Evolutionary conservation across 2,113 vertebrate genomes (phyloP).

Genomic region (Regulus satrapa): DNA sequence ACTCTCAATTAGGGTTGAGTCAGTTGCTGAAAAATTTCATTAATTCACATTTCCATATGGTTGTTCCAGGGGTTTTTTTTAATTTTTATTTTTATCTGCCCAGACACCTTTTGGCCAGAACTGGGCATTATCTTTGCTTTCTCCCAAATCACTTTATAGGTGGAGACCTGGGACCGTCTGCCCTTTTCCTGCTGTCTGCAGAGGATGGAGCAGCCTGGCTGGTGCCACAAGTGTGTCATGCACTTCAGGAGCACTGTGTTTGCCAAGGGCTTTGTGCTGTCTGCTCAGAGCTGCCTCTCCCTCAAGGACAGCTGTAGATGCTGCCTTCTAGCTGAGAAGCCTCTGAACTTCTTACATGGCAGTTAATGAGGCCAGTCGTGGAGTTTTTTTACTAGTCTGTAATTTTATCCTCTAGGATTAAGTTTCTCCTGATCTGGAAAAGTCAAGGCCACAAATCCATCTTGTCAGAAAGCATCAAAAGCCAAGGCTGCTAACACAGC

Average conservation of each 20-base stretch:
- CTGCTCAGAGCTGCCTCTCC: background rate
- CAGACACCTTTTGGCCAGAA: constrained; percentile 48
- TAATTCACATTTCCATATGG: constrained; percentile 68
- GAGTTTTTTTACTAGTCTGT: constrained; percentile 18
- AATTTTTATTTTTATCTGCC: constrained; percentile 49
- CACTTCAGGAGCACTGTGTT: background rate
- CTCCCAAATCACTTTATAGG: background rate
- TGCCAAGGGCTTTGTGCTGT: constrained; percentile 20
- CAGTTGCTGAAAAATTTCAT: constrained; percentile 60
- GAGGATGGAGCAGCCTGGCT: constrained; percentile 4
- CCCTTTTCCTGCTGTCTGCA: background rate
- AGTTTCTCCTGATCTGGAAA: constrained; percentile 42
- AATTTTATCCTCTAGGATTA: constrained; percentile 44
- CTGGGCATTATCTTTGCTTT: constrained; percentile 30
- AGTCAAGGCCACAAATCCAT: constrained; percentile 53
- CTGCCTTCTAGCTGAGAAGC: background rate
- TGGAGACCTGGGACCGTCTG: constrained; percentile 24
- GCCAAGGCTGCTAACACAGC: background rate
- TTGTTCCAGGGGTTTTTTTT: constrained; percentile 47
- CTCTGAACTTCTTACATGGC: constrained; percentile 27
- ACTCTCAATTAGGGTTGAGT: constrained; percentile 46
- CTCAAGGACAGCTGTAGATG: constrained; percentile 3
- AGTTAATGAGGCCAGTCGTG: background rate
- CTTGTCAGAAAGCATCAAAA: constrained; percentile 44
- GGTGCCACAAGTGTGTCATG: constrained; percentile 3